Conservation (phyloP, 2,113 vertebrate species). For the Syrmaticus mikado region DNA sequence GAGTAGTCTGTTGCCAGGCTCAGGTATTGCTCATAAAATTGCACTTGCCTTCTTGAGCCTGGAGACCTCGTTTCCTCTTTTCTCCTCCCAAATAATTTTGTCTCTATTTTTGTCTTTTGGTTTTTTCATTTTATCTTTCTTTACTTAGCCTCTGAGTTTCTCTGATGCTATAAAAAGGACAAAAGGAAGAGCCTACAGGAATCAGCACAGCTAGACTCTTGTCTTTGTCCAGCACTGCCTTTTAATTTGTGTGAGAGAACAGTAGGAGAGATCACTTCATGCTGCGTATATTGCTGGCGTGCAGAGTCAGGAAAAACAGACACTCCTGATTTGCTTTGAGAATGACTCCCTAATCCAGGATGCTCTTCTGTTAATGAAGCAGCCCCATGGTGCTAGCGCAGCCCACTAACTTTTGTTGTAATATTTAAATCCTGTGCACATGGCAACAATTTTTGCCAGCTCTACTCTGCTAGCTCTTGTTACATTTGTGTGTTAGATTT, state of each 20-base stretch:
- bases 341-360: not conserved
- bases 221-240: slow-evolving; percentile 25
- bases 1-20: not conserved
- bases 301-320: not conserved
- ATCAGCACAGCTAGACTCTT: not conserved
- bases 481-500: not conserved
- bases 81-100: not conserved
- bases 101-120: not conserved
- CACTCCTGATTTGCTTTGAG: not conserved
- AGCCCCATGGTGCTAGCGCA: not conserved
- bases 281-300: not conserved
- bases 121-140: not conserved
- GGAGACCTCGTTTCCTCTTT: not conserved
- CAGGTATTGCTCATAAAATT: not conserved
- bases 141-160: slow-evolving; percentile 32
- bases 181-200: not conserved
- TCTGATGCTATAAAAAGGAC: not conserved
- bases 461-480: not conserved
- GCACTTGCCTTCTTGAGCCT: not conserved
- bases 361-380: not conserved
- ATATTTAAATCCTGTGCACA: not conserved
- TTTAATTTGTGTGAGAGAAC: slow-evolving; percentile 36
- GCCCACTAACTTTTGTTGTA: not conserved
- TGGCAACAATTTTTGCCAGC: not conserved
- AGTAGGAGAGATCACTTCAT: not conserved